Evolutionary conservation across 23 tunicate genomes (phyloP).

Genomic region (Ascidia mentula): DNA sequence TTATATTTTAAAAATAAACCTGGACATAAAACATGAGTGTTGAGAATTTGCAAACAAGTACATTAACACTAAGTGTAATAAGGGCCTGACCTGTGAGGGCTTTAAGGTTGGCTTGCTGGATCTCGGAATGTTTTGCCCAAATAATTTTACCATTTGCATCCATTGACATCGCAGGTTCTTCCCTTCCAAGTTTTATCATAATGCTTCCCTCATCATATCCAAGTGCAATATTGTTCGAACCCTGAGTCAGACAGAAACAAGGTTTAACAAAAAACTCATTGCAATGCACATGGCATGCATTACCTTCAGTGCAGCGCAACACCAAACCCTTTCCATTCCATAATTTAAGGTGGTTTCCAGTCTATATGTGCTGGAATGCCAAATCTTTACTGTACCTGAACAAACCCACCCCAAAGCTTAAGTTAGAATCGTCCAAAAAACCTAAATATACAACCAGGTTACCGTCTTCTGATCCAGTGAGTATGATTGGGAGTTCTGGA

Average conservation of each 20-base stretch:
- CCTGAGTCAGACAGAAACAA: constrained; percentile 31
- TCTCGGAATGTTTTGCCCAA: constrained; percentile 99
- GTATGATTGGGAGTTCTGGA: constrained; percentile 97
- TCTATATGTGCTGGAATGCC: constrained; percentile 98
- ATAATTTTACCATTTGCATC: constrained; percentile 96
- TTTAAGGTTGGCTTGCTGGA: constrained; percentile 93
- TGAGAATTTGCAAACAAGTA: not conserved
- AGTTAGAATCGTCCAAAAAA: not conserved
- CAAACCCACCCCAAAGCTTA: not conserved
- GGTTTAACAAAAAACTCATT: too few species aligned
- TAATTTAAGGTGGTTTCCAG: constrained; percentile 90
- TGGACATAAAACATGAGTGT: not conserved
- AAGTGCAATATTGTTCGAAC: constrained; percentile 92
- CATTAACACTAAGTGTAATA: too few species aligned
- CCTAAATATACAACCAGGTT: constrained; percentile 5
- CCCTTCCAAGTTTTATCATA: constrained; percentile 96
- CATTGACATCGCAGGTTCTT: constrained; percentile 99
- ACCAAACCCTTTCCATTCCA: constrained; percentile 98
- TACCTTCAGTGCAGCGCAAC: constrained; percentile 88
- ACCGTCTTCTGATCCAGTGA: constrained; percentile 99
- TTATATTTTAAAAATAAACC: too few species aligned
- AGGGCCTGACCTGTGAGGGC: constrained; percentile 51
- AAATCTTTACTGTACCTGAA: constrained; percentile 81
- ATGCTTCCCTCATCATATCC: constrained; percentile 99
- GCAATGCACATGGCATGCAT: too few species aligned